Conservation (phyloP, 92 coral and sea anemone genomes). For the Actinostola sp. region DNA sequence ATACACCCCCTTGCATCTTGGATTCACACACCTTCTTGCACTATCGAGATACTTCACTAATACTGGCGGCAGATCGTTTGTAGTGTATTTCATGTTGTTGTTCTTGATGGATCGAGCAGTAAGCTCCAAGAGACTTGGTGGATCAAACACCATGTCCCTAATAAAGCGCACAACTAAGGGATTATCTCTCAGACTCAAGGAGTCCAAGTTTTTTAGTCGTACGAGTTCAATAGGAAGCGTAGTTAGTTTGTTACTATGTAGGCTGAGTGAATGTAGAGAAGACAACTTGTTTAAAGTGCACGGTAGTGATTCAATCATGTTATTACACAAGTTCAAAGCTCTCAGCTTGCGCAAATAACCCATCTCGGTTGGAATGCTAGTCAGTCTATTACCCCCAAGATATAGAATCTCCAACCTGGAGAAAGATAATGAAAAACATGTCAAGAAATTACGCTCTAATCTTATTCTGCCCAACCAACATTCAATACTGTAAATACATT, state of each 20-base stretch:
- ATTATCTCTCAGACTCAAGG: constrained; percentile 85
- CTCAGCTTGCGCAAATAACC: constrained; percentile 75
- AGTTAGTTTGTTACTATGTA: constrained; percentile 92
- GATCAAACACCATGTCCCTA: constrained; percentile 73
- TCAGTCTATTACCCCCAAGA: constrained; percentile 92
- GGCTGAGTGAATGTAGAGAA: constrained; percentile 80
- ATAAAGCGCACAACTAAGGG: constrained; percentile 96
- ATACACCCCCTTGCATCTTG: constrained; percentile 88
- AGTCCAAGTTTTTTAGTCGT: constrained; percentile 85
- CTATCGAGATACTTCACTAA: constrained; percentile 82
- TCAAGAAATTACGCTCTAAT: neutral
- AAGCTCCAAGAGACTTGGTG: constrained; percentile 86
- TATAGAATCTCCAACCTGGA: constrained; percentile 86
- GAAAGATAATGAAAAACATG: constrained; percentile 15
- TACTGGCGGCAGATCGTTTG: constrained; percentile 69
- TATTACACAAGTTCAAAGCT: constrained; percentile 84
- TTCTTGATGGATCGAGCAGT: constrained; percentile 83
- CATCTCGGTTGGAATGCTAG: constrained; percentile 77
- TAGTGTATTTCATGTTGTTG: constrained; percentile 66
- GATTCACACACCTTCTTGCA: constrained; percentile 95
- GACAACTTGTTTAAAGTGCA: constrained; percentile 71
- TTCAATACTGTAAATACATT: too few relatives aligned
- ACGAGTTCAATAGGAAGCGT: constrained; percentile 83
- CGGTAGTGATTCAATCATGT: constrained; percentile 78
- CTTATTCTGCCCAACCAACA: too few relatives aligned